phyloP scores from a whole-genome alignment of 2,797 vertebrate genomes.

The Sparidentex hasta region DNA sequence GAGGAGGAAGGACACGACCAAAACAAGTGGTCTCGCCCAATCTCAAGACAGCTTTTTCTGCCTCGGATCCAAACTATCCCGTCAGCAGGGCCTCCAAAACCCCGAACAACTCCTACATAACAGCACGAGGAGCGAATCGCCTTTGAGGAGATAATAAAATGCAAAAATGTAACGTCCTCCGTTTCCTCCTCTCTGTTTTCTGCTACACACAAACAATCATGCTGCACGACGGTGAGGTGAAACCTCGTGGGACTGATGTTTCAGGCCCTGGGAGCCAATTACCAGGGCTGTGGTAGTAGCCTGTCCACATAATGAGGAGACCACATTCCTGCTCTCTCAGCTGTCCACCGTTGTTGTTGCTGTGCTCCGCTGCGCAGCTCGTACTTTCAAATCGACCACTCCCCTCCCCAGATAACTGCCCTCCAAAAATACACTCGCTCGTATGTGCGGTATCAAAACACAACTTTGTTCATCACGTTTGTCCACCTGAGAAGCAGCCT shows the following conservation, averaged over 20 bases:
- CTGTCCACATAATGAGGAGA: conserved; percentile 73
- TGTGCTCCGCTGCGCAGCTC: conserved; percentile 52
- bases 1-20: conserved; percentile 46
- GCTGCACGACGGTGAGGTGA: conserved; percentile 52
- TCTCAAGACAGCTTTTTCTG: conserved; percentile 59
- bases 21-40: conserved; percentile 70
- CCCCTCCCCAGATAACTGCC: conserved; percentile 22
- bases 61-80: conserved; percentile 52
- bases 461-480: neutral
- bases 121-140: conserved; percentile 47
- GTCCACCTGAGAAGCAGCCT: conserved; percentile 5
- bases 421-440: conserved; percentile 32
- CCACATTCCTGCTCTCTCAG: conserved; percentile 79
- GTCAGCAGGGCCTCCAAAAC: conserved; percentile 44
- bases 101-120: conserved; percentile 52
- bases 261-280: conserved; percentile 73
- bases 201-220: conserved; percentile 60
- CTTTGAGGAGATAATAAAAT: conserved; percentile 61
- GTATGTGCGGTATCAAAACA: neutral
- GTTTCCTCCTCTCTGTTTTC: conserved; percentile 46
- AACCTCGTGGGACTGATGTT: conserved; percentile 60
- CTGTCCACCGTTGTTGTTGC: conserved; percentile 69
- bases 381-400: conserved; percentile 53
- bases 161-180: conserved; percentile 45
- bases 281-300: conserved; percentile 62